These are phyloP conservation scores for Daphoenositta chrysoptera DNA, from an alignment of 2,113 vertebrate species.

Conservation along the genomic window DNA sequence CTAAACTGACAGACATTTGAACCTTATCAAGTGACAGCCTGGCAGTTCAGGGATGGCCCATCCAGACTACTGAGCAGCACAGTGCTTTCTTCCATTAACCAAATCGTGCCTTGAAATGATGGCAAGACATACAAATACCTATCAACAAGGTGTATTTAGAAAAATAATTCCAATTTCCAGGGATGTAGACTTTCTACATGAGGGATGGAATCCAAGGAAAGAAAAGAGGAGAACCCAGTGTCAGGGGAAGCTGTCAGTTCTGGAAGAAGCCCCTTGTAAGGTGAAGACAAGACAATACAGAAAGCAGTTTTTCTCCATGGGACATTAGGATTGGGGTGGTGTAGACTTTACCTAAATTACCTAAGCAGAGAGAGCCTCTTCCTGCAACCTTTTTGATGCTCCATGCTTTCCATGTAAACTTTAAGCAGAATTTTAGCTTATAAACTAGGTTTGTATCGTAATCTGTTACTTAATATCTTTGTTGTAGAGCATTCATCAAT, in stretches of 20 bases:
- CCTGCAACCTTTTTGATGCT: background rate
- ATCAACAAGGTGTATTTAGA: background rate
- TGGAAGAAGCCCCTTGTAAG: background rate
- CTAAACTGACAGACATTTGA: background rate
- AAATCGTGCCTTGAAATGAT: background rate
- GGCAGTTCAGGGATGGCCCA: background rate
- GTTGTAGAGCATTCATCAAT: background rate
- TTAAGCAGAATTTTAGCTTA: background rate
- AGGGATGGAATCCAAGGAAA: background rate
- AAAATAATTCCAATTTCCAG: background rate
- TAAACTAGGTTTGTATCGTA: background rate
- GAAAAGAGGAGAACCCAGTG: background rate
- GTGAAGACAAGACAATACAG: background rate
- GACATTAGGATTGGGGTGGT: background rate
- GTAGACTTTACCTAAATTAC: background rate
- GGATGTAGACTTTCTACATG: background rate
- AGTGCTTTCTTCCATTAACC: background rate
- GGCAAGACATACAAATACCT: background rate
- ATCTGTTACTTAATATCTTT: background rate
- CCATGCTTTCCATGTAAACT: background rate
- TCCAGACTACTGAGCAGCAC: background rate
- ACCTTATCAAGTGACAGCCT: background rate
- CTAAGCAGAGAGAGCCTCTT: background rate
- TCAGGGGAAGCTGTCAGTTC: background rate
- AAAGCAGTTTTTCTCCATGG: background rate